These are phyloP conservation scores for Selenia dentaria DNA, from an alignment of 2,888 invertebrate genomes.

Conservation along the genomic window DNA sequence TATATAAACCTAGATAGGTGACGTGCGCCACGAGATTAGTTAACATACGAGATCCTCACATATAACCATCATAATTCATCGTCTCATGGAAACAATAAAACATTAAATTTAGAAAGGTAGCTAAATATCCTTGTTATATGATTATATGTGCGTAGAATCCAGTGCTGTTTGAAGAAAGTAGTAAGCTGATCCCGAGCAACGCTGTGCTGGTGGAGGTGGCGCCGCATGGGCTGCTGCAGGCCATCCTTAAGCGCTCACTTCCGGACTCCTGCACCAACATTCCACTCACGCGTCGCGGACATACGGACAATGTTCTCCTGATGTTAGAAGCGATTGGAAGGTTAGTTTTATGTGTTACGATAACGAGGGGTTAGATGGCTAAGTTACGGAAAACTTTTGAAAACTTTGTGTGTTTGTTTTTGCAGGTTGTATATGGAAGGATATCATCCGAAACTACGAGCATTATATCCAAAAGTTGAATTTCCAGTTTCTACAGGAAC, in stretches of 20 bases:
- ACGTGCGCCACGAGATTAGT: too few relatives aligned
- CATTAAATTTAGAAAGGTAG: too few relatives aligned
- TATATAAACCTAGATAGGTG: too few relatives aligned
- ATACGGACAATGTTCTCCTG: slow-evolving; percentile 82
- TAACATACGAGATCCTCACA: too few relatives aligned
- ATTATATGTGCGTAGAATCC: too few relatives aligned
- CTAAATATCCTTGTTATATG: too few relatives aligned
- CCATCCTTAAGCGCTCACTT: slow-evolving; percentile 88
- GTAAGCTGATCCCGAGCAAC: slow-evolving; percentile 88
- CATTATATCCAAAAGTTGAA: slow-evolving; percentile 88
- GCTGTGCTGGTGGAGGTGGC: slow-evolving; percentile 94
- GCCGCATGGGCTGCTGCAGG: slow-evolving; percentile 92
- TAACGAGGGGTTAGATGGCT: too few relatives aligned
- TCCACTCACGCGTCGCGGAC: slow-evolving; percentile 88
- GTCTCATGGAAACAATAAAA: too few relatives aligned
- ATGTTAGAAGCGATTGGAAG: slow-evolving; percentile 82
- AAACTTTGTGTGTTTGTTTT: too few relatives aligned
- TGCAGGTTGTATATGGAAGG: slow-evolving; percentile 91
- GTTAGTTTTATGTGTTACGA: too few relatives aligned
- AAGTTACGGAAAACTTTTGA: too few relatives aligned
- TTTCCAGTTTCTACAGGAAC: slow-evolving; percentile 94
- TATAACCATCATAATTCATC: too few relatives aligned
- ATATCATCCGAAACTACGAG: slow-evolving; percentile 86
- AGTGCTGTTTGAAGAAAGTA: slow-evolving; percentile 91
- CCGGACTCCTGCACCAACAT: slow-evolving; percentile 85